These are phyloP conservation scores for Clarias macrocephalus DNA, from an alignment of 2,113 vertebrate genomes.

Conservation along the genomic window DNA sequence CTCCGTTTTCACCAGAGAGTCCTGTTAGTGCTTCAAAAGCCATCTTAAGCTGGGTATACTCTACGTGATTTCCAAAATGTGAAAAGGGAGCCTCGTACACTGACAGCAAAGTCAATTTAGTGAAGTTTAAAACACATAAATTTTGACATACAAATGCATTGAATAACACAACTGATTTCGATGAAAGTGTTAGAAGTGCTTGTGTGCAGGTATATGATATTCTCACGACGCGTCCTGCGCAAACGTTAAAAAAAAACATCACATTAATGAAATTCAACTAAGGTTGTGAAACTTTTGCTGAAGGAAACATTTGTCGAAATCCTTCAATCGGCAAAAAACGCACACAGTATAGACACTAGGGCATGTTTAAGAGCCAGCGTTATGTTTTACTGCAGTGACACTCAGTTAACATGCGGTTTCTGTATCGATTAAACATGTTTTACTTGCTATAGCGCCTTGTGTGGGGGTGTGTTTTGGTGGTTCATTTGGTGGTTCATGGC, in stretches of 20 bases:
- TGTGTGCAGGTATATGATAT: too few species aligned
- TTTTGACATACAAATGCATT: too few species aligned
- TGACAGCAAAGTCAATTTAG: background rate
- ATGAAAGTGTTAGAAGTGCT: too few species aligned
- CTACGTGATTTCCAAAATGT: background rate
- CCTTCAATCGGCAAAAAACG: slow-evolving; percentile 19
- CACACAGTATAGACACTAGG: slow-evolving; percentile 6
- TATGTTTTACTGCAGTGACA: slow-evolving; percentile 26
- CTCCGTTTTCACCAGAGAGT: background rate
- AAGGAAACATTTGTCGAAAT: background rate
- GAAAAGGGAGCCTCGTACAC: background rate
- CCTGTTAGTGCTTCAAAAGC: slow-evolving; percentile 43
- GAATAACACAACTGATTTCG: too few species aligned
- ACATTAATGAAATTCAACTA: background rate
- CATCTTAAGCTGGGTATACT: slow-evolving; percentile 7
- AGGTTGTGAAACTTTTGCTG: background rate
- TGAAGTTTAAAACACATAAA: background rate
- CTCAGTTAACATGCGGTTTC: slow-evolving; percentile 29
- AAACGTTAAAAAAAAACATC: background rate
- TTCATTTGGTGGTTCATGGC: background rate
- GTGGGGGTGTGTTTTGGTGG: slow-evolving; percentile 32
- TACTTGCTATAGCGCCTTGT: slow-evolving; percentile 61
- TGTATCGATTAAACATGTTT: slow-evolving; percentile 33
- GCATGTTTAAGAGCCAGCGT: slow-evolving; percentile 4
- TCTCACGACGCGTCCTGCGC: background rate